A percentile compares a stretch with the other conserved stretches of the same genome.
phyloP scores from a whole-genome alignment of 2,113 vertebrate genomes.

The Limnothrissa miodon region DNA sequence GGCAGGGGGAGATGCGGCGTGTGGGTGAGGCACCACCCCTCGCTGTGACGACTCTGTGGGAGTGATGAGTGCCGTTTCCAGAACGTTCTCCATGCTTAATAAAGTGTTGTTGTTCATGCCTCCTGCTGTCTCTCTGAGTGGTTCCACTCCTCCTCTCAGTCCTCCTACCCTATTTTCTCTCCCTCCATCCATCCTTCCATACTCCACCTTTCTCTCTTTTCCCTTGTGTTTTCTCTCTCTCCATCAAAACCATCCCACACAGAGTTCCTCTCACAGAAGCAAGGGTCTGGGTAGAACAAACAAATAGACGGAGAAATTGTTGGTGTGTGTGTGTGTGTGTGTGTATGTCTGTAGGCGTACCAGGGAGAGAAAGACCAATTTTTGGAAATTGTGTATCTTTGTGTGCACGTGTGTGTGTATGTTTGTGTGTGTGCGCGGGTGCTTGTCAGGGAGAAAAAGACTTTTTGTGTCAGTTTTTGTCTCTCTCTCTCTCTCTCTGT shows the following conservation, averaged over 20 bases:
- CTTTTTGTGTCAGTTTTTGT: neutral
- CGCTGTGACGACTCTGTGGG: slow-evolving; percentile 23
- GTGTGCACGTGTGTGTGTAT: neutral
- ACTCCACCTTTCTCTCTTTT: neutral
- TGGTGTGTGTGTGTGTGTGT: slow-evolving; percentile 32
- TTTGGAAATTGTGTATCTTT: no score
- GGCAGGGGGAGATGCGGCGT: neutral
- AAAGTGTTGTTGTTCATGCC: slow-evolving; percentile 35
- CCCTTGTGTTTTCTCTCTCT: neutral
- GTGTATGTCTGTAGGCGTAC: slow-evolving; percentile 29
- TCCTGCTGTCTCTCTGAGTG: slow-evolving; percentile 22
- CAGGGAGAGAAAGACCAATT: no score
- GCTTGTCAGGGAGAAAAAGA: neutral
- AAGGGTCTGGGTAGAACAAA: slow-evolving; percentile 23
- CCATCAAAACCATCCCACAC: slow-evolving; percentile 54
- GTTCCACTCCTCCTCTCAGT: neutral
- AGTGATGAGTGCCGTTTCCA: slow-evolving; percentile 33
- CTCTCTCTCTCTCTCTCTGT: no score
- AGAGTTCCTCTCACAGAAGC: neutral
- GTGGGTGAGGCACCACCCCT: neutral
- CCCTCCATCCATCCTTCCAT: neutral
- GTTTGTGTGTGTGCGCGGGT: neutral
- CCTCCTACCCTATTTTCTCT: neutral
- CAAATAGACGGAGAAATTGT: neutral
- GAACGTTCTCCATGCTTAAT: slow-evolving; percentile 11